These are phyloP conservation scores for Selenia dentaria DNA, from an alignment of 2,888 invertebrate genomes.

Conservation along the genomic window DNA sequence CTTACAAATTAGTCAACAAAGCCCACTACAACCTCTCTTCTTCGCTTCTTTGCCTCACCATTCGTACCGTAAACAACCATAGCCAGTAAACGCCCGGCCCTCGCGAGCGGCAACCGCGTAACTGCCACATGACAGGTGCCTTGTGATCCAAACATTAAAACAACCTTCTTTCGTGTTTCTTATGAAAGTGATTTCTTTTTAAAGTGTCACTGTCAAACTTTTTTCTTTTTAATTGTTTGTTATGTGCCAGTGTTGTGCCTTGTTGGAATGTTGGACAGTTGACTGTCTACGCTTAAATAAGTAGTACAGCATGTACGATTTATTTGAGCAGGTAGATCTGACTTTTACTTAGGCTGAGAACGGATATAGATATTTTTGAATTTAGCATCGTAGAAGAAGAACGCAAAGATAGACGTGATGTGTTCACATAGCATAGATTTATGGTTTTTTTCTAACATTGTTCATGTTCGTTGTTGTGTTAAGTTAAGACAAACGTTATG, in stretches of 20 bases:
- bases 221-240: constrained; percentile 24
- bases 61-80: constrained; percentile 76
- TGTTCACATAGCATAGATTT: too few relatives aligned
- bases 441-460: too few relatives aligned
- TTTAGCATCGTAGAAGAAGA: constrained; percentile 1
- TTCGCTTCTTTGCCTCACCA: constrained; percentile 56
- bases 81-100: constrained; percentile 72
- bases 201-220: constrained; percentile 19
- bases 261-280: constrained; percentile 19
- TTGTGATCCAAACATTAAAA: constrained; percentile 42
- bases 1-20: constrained; percentile 27
- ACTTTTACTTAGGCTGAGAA: constrained; percentile 23
- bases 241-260: constrained; percentile 34
- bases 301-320: constrained; percentile 24
- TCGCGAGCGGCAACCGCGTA: constrained; percentile 61
- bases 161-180: constrained; percentile 65
- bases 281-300: constrained; percentile 19
- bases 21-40: constrained; percentile 25
- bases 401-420: too few relatives aligned
- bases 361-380: constrained; percentile 15
- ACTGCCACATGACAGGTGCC: constrained; percentile 58
- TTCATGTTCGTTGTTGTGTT: neutral
- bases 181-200: constrained; percentile 38
- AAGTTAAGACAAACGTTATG: neutral
- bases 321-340: constrained; percentile 28